A percentile compares a stretch with the other conserved stretches of the same genome.
phyloP scores from a whole-genome alignment of 2,888 invertebrate genomes.

The Suillia variegata region DNA sequence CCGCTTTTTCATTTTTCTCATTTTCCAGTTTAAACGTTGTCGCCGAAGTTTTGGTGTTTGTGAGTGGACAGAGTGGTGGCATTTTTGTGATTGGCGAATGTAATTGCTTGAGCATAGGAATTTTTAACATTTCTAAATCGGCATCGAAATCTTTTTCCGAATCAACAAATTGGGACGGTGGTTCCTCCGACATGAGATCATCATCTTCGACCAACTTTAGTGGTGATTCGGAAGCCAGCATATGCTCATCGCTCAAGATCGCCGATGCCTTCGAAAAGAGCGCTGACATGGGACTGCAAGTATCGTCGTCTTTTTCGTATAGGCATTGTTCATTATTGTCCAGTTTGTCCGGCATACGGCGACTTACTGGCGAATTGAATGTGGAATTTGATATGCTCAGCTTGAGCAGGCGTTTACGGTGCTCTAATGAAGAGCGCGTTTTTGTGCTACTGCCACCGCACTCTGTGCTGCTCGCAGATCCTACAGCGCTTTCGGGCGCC shows the following conservation, averaged over 20 bases:
- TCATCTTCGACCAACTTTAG: slow-evolving; percentile 40
- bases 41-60: neutral
- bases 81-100: slow-evolving; percentile 26
- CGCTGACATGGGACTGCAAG: slow-evolving; percentile 28
- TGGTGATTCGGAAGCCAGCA: slow-evolving; percentile 33
- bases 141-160: slow-evolving; percentile 42
- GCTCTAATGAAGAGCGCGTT: slow-evolving; percentile 49
- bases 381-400: slow-evolving; percentile 42
- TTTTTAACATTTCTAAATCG: slow-evolving; percentile 43
- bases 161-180: slow-evolving; percentile 33
- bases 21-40: neutral
- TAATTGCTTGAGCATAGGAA: slow-evolving; percentile 40
- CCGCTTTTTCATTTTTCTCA: neutral
- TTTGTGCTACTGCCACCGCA: slow-evolving; percentile 70
- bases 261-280: slow-evolving; percentile 32
- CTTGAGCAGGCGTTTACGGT: slow-evolving; percentile 39
- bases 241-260: slow-evolving; percentile 29
- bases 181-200: slow-evolving; percentile 33
- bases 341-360: slow-evolving; percentile 3
- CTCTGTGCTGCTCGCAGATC: slow-evolving; percentile 53
- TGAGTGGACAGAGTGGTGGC: neutral
- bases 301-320: slow-evolving; percentile 18
- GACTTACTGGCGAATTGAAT: slow-evolving; percentile 33
- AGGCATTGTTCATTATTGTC: neutral
- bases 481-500: slow-evolving; percentile 26